Percentiles rank a stretch among this genome's conserved stretches.
phyloP scores from a whole-genome alignment of 2,888 invertebrate species.

The Drosophila neutralis region DNA sequence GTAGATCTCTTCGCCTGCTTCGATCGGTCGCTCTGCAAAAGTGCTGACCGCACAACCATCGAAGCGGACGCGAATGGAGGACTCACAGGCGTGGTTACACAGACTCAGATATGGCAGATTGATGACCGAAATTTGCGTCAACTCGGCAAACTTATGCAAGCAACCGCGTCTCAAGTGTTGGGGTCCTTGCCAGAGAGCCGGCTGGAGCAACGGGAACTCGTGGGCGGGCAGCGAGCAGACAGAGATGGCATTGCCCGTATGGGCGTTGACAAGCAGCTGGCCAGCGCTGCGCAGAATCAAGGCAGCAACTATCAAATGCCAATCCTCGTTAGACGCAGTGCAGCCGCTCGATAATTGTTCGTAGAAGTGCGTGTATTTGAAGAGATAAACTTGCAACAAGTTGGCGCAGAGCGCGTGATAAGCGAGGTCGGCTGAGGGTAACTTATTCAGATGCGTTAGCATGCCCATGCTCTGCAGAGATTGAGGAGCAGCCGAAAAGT shows the following conservation, averaged over 20 bases:
- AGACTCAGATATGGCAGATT: conserved; percentile 94
- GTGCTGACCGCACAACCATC: conserved; percentile 89
- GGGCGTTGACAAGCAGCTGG: conserved; percentile 92
- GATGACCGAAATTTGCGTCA: conserved; percentile 88
- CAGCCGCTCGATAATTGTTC: conserved; percentile 84
- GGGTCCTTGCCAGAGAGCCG: conserved; percentile 71
- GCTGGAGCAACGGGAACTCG: conserved; percentile 56
- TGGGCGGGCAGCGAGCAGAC: conserved; percentile 16
- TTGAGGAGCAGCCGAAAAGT: conserved; percentile 10
- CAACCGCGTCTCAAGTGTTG: conserved; percentile 65
- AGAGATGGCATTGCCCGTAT: conserved; percentile 86
- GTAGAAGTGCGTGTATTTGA: conserved; percentile 88
- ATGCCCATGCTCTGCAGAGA: conserved; percentile 67
- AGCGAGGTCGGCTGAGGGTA: conserved; percentile 86
- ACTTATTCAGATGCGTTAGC: conserved; percentile 90
- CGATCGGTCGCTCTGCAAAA: conserved; percentile 88
- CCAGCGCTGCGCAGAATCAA: conserved; percentile 90
- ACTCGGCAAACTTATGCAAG: conserved; percentile 72
- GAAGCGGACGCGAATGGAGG: conserved; percentile 92
- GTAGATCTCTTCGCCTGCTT: conserved; percentile 89
- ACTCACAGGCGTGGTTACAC: conserved; percentile 97
- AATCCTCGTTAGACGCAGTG: conserved; percentile 73
- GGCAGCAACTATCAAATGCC: conserved; percentile 87
- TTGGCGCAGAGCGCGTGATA: conserved; percentile 85
- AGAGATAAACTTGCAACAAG: conserved; percentile 88